Conservation (phyloP, 2,797 vertebrate species). For the Alfaro cultratus region DNA sequence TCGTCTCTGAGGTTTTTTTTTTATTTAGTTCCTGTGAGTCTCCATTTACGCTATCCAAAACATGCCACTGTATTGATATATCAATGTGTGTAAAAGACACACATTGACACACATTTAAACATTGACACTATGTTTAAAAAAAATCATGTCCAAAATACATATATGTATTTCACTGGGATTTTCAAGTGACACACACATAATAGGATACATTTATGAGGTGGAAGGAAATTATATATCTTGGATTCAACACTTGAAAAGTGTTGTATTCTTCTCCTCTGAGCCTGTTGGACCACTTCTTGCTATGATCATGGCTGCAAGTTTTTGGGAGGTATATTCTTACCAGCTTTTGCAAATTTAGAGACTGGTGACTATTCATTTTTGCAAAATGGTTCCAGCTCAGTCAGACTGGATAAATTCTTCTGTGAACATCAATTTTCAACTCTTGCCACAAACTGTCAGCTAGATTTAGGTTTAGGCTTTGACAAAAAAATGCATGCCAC, state of each 20-base stretch:
- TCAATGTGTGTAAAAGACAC: neutral
- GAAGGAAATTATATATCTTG: neutral
- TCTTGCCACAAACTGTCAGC: neutral
- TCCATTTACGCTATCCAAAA: constrained; percentile 46
- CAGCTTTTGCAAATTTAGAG: neutral
- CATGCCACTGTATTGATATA: constrained; percentile 10
- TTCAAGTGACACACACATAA: neutral
- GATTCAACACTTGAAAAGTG: neutral
- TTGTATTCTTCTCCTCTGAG: too few species aligned
- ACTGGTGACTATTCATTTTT: neutral
- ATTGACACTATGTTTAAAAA: neutral
- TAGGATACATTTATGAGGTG: neutral
- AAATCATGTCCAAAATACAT: neutral
- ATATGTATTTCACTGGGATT: neutral
- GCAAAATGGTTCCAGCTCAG: neutral
- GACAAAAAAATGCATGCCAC: neutral
- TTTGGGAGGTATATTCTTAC: neutral
- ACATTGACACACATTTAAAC: neutral
- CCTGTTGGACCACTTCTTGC: neutral
- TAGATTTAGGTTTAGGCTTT: neutral
- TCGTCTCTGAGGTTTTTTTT: constrained; percentile 37
- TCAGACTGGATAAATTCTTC: neutral
- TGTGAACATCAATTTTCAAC: neutral
- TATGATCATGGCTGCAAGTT: neutral
- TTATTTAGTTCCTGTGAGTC: constrained; percentile 40